phyloP scores from a whole-genome alignment of 2,888 invertebrate species.

The Leucozona laternaria region DNA sequence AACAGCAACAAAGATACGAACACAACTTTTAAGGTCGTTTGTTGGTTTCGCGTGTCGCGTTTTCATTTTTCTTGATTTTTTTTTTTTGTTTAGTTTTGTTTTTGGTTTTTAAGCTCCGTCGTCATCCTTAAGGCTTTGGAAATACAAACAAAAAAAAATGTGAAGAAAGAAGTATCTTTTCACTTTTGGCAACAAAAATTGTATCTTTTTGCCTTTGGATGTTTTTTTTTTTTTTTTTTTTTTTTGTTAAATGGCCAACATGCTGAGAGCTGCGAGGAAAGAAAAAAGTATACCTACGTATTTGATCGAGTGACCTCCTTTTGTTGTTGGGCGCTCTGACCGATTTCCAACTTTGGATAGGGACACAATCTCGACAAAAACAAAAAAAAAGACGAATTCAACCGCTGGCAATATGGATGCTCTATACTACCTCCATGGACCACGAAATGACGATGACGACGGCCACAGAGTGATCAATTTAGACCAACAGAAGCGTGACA shows the following conservation, averaged over 20 bases:
- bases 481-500: slow-evolving; percentile 48
- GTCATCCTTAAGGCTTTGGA: slow-evolving; percentile 51
- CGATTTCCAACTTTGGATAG: slow-evolving; percentile 61
- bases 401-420: slow-evolving; percentile 38
- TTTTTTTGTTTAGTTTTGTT: slow-evolving; percentile 8
- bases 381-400: slow-evolving; percentile 14
- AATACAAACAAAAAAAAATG: slow-evolving; percentile 8
- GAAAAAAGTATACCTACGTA: background rate
- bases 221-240: slow-evolving; percentile 18
- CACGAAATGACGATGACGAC: slow-evolving; percentile 22
- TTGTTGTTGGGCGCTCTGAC: slow-evolving; percentile 71
- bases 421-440: slow-evolving; percentile 13
- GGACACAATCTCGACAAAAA: slow-evolving; percentile 39
- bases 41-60: slow-evolving; percentile 67
- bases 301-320: slow-evolving; percentile 76
- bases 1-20: slow-evolving; percentile 33
- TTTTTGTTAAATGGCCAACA: slow-evolving; percentile 34
- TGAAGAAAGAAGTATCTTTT: background rate
- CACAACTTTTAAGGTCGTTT: slow-evolving; percentile 73
- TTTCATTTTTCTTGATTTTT: slow-evolving; percentile 43
- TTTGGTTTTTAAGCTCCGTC: background rate
- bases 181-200: slow-evolving; percentile 27
- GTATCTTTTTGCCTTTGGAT: slow-evolving; percentile 18
- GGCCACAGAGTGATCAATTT: slow-evolving; percentile 57
- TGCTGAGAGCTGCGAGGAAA: slow-evolving; percentile 54